phyloP scores from a whole-genome alignment of 2,888 invertebrate genomes.

The Barypeithes pellucidus region DNA sequence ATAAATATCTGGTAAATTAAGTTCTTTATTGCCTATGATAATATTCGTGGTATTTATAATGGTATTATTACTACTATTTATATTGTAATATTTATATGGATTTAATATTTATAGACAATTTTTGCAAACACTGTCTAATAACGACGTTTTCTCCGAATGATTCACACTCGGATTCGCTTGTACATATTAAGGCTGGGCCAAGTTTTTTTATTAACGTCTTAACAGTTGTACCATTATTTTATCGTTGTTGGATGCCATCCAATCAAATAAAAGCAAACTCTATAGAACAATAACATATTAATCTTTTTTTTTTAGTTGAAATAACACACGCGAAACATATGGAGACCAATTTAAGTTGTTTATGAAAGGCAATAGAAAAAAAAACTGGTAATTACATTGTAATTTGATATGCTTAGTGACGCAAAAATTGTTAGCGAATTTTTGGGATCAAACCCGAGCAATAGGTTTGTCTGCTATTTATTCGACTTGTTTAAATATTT shows the following conservation, averaged over 20 bases:
- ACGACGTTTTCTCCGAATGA: background rate
- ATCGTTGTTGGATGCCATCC: conserved; percentile 10
- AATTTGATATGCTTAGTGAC: too few relatives aligned
- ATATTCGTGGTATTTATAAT: background rate
- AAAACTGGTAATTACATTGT: background rate
- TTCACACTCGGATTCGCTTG: conserved; percentile 2
- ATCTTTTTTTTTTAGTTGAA: conserved; percentile 15
- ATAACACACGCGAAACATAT: conserved; percentile 5
- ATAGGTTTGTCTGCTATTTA: too few relatives aligned
- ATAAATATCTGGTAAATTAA: too few relatives aligned
- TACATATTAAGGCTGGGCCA: background rate
- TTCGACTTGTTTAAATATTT: too few relatives aligned
- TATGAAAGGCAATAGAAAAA: conserved; percentile 1
- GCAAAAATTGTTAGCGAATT: too few relatives aligned
- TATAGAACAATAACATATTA: conserved; percentile 7
- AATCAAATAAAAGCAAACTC: conserved; percentile 22
- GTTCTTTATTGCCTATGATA: too few relatives aligned
- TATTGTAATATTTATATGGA: too few relatives aligned
- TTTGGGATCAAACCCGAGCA: too few relatives aligned
- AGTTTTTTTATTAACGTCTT: conserved; percentile 7
- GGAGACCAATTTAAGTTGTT: conserved; percentile 2
- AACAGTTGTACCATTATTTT: conserved; percentile 12
- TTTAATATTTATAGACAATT: too few relatives aligned
- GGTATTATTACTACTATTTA: background rate
- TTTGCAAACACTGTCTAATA: too few relatives aligned